Conservation (phyloP, 2,888 invertebrate genomes). For the Aleiodes leptofemur region DNA sequence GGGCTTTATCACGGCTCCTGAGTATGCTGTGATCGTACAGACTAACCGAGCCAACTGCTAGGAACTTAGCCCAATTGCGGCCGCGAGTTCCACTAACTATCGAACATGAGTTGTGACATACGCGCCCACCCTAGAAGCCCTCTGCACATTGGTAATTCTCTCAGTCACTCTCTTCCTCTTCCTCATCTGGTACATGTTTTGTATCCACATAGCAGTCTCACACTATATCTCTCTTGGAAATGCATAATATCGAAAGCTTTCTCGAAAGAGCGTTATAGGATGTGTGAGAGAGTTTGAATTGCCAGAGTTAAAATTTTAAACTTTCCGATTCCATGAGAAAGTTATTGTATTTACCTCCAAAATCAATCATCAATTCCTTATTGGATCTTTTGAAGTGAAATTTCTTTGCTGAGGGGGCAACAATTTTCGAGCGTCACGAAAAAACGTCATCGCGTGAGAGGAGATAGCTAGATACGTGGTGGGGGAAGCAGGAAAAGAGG, state of each 20-base stretch:
- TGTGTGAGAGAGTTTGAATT: too few species aligned
- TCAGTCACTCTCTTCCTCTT: slow-evolving; percentile 42
- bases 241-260: background rate
- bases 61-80: slow-evolving; percentile 40
- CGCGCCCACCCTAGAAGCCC: background rate
- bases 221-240: background rate
- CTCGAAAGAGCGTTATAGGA: too few species aligned
- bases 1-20: slow-evolving; percentile 14
- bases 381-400: too few species aligned
- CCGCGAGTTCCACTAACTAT: slow-evolving; percentile 28
- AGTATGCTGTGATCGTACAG: slow-evolving; percentile 36
- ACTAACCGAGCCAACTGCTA: slow-evolving; percentile 31
- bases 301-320: too few species aligned
- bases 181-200: slow-evolving; percentile 47
- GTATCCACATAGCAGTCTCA: background rate
- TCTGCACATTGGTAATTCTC: slow-evolving; percentile 10
- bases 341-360: too few species aligned
- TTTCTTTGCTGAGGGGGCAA: too few species aligned
- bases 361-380: too few species aligned
- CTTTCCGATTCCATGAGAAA: too few species aligned
- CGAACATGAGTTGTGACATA: slow-evolving; percentile 38
- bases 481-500: too few species aligned
- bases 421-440: too few species aligned
- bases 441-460: too few species aligned
- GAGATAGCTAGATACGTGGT: too few species aligned